Percentiles rank a stretch among this genome's conserved stretches.
These are phyloP conservation scores for Amphiduros pacificus DNA, from an alignment of 2,888 invertebrate species.

Conservation along the genomic window DNA sequence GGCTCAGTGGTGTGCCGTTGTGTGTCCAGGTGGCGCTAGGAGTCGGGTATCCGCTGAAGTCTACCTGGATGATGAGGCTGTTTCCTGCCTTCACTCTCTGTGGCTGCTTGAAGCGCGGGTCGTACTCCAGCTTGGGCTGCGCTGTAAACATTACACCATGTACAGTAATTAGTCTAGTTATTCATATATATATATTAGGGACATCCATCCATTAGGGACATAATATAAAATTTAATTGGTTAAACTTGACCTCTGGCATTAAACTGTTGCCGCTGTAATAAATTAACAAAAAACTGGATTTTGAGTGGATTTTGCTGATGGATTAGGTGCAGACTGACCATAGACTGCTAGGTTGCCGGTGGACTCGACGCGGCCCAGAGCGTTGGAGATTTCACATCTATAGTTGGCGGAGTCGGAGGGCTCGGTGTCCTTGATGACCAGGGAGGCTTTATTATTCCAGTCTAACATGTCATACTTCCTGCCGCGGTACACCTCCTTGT, in stretches of 20 bases:
- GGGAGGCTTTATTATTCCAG: slow-evolving; percentile 76
- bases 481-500: slow-evolving; percentile 47
- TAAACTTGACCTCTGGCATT: too few species aligned
- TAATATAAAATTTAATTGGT: too few species aligned
- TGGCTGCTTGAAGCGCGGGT: slow-evolving; percentile 23
- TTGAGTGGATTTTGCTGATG: too few species aligned
- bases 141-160: slow-evolving; percentile 2
- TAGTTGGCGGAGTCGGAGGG: slow-evolving; percentile 38
- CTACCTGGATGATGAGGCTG: slow-evolving; percentile 28
- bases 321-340: too few species aligned
- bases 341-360: slow-evolving; percentile 30
- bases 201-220: too few species aligned
- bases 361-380: slow-evolving; percentile 29
- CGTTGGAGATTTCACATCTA: slow-evolving; percentile 30
- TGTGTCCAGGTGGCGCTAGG: slow-evolving; percentile 34
- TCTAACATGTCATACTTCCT: slow-evolving; percentile 83
- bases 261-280: too few species aligned
- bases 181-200: too few species aligned
- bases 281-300: too few species aligned
- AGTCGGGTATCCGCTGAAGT: slow-evolving; percentile 29
- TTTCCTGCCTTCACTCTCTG: slow-evolving; percentile 28
- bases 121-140: slow-evolving; percentile 31
- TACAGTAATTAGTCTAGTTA: too few species aligned
- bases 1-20: slow-evolving; percentile 24
- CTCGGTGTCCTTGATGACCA: slow-evolving; percentile 49